Percentiles rank a stretch among this genome's conserved stretches.
phyloP scores from a whole-genome alignment of 2,888 invertebrate species.

The Lysandra bellargus region DNA sequence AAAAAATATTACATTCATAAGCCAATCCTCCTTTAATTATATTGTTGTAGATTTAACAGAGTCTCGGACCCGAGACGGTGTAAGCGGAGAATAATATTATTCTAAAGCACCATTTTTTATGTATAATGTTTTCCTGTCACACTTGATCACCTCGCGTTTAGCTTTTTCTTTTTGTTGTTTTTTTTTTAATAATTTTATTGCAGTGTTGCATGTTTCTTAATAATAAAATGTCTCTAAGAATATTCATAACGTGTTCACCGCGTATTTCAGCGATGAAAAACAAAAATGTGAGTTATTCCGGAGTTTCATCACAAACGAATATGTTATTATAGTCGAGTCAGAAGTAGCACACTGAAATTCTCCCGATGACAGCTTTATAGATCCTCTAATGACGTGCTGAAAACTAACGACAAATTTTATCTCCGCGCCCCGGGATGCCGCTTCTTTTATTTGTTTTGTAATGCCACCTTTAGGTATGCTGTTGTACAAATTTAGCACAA shows the following conservation, averaged over 20 bases:
- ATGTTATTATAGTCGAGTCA: slow-evolving; percentile 37
- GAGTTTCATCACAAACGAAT: slow-evolving; percentile 31
- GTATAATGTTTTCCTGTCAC: neutral
- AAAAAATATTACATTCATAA: too few species aligned
- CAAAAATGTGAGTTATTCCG: slow-evolving; percentile 25
- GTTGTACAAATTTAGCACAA: neutral
- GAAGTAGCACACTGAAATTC: slow-evolving; percentile 33
- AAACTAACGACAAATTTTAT: slow-evolving; percentile 49
- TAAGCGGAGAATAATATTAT: neutral
- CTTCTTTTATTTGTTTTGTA: slow-evolving; percentile 33
- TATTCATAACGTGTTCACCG: neutral
- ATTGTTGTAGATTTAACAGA: too few species aligned
- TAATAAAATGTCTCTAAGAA: slow-evolving; percentile 22
- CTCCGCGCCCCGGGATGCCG: slow-evolving; percentile 42
- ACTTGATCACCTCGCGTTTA: neutral
- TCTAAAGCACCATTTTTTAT: neutral
- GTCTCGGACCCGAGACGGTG: too few species aligned
- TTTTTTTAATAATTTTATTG: slow-evolving; percentile 23
- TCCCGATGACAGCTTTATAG: slow-evolving; percentile 55
- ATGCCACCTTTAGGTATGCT: neutral
- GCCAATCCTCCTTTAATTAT: too few species aligned
- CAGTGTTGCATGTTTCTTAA: slow-evolving; percentile 7
- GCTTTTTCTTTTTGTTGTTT: neutral
- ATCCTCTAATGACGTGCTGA: slow-evolving; percentile 53
- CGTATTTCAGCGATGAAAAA: slow-evolving; percentile 20